Evolutionary conservation across 2,888 invertebrate species (phyloP), one percentile per base, ranked within the genome.

Genomic region (Platycnemis pennipes): DNA sequence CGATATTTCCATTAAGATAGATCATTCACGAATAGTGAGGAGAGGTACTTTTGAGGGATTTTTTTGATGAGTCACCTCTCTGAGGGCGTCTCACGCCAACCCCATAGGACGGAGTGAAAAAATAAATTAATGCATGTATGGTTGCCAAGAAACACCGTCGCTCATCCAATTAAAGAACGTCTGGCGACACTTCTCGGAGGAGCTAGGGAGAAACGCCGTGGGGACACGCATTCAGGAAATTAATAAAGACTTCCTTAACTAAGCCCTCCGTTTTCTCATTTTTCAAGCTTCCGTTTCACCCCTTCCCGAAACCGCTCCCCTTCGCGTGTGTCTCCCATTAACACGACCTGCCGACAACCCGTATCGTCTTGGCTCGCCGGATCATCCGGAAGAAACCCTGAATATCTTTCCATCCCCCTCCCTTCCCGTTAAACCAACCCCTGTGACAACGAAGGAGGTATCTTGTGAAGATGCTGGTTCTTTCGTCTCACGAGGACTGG

Each of bases 141-240:
- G 26, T 26, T 63, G 26, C 63, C 26, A 63, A 22, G n/a, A 8
- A 63, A 63, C 26, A 63, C 22, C 63, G 63, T 63, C 63, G 63
- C 63, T 63, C 63, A 63, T 63, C 63, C 63, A 63, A 63, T 63
- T 63, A 63, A 63, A 63, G 63, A n/a, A 63, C n/a, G 63, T 63
- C 63, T 63, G 5, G 63, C 7, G 63, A 63, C 26, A 22, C n/a
- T 63, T 63, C 63, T n/a, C 7, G 26, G n/a, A 63, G n/a, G 3
- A 63, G 22, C 5, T 5, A 22, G 26, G 8, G 8, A 63, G 26
- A n/a, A 63, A 63, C 26, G 63, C 4, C n/a, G 26, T 26, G 63
- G 8, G n/a, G n/a, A 63, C 26, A 63, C 63, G 63, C 26, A 63
- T 63, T 26, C 63, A 8, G 63, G 63, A 63, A 63, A 63, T 63